Base-by-base conservation (phyloP, 2,113 vertebrate species). In the Sinocyclocheilus maitianheensis region DNA sequence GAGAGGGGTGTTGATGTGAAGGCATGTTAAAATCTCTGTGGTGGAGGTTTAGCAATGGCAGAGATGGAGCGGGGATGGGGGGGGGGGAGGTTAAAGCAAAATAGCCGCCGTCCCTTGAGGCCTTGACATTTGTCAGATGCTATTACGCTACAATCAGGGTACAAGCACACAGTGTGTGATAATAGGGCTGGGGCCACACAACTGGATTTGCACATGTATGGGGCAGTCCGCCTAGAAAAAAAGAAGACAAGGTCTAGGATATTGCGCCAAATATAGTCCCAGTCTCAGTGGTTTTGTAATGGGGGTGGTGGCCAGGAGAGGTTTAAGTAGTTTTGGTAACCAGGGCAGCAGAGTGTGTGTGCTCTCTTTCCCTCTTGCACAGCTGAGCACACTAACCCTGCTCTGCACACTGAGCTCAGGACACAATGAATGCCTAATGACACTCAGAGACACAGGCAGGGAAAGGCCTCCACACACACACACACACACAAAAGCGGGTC, bases 391-490 rank as follows among this genome's bases (percentile, higher is more conserved):
- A 98, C 97, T 97, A 96, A 97, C 96, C 97, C 92, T 82, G 76
- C 77, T 96, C 96, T 92, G 95, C 97, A 97, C 96, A 96, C 96
- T 91, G 97, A 95, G 96, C 89, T 88, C 91, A 92, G 91, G 96
- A 91, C 93, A 98, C 97, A 99, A 99, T 99, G 97, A 98, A 98
- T 98, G 97, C 96, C 97, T 98, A 99, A 99, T 98, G 97, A 98
- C 97, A 97, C 97, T 98, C 97, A 95, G 96, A 96, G 96, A 97
- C 97, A 94, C 92, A 93, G 94, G 93, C 94, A 93, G 91, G 91
- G 94, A 96, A 96, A 95, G 97, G 96, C 95, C 96, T 97, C n/a
- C 79, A 48, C 20, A 69, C 60, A 85, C 46, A 46, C 9, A 46
- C 43, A 96, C 96, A 97, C 94, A 95, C 95, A 95, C 87, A 86